These are phyloP conservation scores for Oxyura jamaicensis DNA, from an alignment of 2,113 vertebrate species.

Conservation along the genomic window DNA sequence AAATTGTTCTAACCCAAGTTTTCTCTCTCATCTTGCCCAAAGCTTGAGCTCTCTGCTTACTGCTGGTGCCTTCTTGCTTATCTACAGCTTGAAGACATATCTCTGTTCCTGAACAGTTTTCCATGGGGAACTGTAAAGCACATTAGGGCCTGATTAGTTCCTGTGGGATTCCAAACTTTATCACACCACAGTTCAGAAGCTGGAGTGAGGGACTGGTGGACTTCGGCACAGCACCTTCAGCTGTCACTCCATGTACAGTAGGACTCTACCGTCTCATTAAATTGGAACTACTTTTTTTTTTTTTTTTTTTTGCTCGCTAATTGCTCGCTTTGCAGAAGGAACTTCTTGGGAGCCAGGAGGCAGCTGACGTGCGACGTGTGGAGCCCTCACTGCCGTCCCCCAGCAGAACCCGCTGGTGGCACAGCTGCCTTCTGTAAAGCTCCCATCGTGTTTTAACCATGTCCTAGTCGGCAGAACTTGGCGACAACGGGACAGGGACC, in stretches of 20 bases:
- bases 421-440: background rate
- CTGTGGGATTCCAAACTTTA: background rate
- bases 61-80: background rate
- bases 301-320: too few relatives aligned
- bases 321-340: background rate
- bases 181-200: background rate
- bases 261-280: background rate
- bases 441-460: accelerated
- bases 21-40: background rate
- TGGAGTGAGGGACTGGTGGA: background rate
- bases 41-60: background rate
- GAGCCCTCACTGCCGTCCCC: background rate
- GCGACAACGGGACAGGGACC: background rate
- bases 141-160: background rate
- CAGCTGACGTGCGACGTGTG: accelerated
- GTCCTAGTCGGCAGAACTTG: background rate
- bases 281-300: background rate
- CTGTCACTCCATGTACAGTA: background rate
- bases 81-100: background rate
- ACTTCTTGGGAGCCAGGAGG: background rate
- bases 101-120: background rate
- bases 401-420: background rate
- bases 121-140: background rate
- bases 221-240: background rate
- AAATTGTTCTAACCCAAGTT: background rate